Conservation (phyloP, 2,888 invertebrate genomes). For the Acanthosoma haemorrhoidale region DNA sequence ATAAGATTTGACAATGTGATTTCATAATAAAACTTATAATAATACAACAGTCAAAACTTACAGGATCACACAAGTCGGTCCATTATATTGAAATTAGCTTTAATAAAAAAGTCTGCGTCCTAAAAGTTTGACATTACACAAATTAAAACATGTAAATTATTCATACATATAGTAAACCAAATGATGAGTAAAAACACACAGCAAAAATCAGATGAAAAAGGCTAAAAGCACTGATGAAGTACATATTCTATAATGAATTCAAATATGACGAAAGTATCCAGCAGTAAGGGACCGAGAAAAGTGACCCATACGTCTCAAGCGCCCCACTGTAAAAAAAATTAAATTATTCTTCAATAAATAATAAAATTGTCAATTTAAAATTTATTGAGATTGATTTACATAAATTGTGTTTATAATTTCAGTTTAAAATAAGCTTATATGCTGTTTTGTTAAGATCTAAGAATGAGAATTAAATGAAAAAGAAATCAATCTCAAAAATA, state of each 20-base stretch:
- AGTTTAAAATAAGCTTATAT: too few species aligned
- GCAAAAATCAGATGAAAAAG: neutral
- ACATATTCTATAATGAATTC: neutral
- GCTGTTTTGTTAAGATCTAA: too few species aligned
- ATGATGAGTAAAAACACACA: neutral
- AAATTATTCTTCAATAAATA: neutral
- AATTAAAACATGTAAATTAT: neutral
- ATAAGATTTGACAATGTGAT: conserved; percentile 10
- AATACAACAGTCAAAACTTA: conserved; percentile 22
- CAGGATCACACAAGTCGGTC: neutral
- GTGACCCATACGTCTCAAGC: conserved; percentile 72
- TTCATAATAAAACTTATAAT: conserved; percentile 17
- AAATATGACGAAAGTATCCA: conserved; percentile 51
- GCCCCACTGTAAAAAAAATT: conserved; percentile 51
- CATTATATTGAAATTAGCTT: neutral
- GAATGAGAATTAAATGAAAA: too few species aligned
- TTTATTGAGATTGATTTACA: neutral
- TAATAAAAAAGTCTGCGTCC: neutral
- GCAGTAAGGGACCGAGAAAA: conserved; percentile 76
- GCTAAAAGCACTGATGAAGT: neutral
- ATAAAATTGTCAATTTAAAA: neutral
- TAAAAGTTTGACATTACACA: neutral
- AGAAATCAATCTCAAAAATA: too few species aligned
- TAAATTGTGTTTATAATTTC: neutral
- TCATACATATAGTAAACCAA: neutral